These are phyloP conservation scores for Cephalotes varians DNA, from an alignment of 2,888 invertebrate genomes.

Conservation along the genomic window DNA sequence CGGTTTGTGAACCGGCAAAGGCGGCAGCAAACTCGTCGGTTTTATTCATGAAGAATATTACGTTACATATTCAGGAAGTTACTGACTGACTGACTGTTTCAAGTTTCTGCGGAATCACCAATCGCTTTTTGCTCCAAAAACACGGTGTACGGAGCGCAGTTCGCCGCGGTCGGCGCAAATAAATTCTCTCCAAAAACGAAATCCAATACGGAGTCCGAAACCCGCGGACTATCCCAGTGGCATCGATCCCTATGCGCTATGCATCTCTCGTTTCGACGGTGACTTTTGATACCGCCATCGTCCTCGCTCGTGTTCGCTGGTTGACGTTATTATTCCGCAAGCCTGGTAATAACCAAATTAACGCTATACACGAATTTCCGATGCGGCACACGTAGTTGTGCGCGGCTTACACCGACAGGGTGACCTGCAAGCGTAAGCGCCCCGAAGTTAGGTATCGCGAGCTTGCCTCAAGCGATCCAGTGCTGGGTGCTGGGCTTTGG, in stretches of 20 bases:
- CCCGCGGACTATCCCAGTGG: neutral
- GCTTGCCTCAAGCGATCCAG: slow-evolving; percentile 44
- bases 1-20: slow-evolving; percentile 1
- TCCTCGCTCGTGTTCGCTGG: slow-evolving; percentile 6
- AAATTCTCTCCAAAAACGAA: slow-evolving; percentile 35
- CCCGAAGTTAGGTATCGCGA: slow-evolving; percentile 41
- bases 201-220: slow-evolving; percentile 27
- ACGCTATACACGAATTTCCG: slow-evolving; percentile 53
- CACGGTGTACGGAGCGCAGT: slow-evolving; percentile 20
- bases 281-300: slow-evolving; percentile 11
- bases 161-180: slow-evolving; percentile 49
- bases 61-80: slow-evolving; percentile 38
- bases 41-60: slow-evolving; percentile 41
- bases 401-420: slow-evolving; percentile 36
- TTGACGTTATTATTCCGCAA: slow-evolving; percentile 50
- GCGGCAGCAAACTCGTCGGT: neutral
- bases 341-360: slow-evolving; percentile 54
- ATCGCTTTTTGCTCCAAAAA: slow-evolving; percentile 3
- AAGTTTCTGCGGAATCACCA: slow-evolving; percentile 7
- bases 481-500: slow-evolving; percentile 29
- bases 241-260: slow-evolving; percentile 17
- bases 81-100: slow-evolving; percentile 31
- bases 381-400: slow-evolving; percentile 42
- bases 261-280: slow-evolving; percentile 31
- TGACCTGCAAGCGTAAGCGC: slow-evolving; percentile 26